phyloP scores from a whole-genome alignment of 1,140 invertebrate species.

The Dreissena rostriformis region DNA sequence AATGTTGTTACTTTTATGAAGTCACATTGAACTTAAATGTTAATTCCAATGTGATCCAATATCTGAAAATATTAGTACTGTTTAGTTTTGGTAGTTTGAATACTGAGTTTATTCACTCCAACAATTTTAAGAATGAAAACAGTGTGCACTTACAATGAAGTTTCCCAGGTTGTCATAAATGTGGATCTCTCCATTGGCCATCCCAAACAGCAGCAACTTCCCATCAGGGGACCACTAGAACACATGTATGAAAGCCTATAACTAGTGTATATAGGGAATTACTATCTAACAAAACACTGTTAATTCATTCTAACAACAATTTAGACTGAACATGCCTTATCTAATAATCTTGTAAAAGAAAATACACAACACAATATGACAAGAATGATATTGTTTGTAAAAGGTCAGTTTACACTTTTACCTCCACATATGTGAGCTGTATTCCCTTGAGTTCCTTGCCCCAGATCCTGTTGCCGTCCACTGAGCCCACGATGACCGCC shows the following conservation, averaged over 20 bases:
- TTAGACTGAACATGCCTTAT: too few relatives aligned
- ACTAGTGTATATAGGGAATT: neutral
- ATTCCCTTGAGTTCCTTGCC: conserved; percentile 96
- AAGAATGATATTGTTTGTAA: too few relatives aligned
- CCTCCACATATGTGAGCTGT: conserved; percentile 81
- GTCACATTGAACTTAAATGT: too few relatives aligned
- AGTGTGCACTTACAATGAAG: conserved; percentile 83
- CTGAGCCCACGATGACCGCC: conserved; percentile 95
- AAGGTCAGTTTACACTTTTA: conserved; percentile 60
- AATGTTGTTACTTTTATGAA: too few relatives aligned
- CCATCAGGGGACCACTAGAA: conserved; percentile 97
- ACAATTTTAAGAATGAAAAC: neutral
- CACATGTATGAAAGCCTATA: neutral
- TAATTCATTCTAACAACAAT: too few relatives aligned
- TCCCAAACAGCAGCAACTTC: conserved; percentile 93
- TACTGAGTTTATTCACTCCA: too few relatives aligned
- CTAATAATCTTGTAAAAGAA: too few relatives aligned
- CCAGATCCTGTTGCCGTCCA: conserved; percentile 99
- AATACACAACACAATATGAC: too few relatives aligned
- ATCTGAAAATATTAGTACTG: too few relatives aligned
- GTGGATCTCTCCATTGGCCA: conserved; percentile 95
- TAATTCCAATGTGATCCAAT: too few relatives aligned
- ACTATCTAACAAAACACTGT: too few relatives aligned
- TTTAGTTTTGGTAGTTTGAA: too few relatives aligned
- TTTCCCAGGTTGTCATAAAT: conserved; percentile 96